Percentiles rank a stretch among this genome's conserved stretches.
Evolutionary conservation across 1,140 invertebrate genomes (phyloP).

Genomic region (Stenopsyche tienmushanensis): DNA sequence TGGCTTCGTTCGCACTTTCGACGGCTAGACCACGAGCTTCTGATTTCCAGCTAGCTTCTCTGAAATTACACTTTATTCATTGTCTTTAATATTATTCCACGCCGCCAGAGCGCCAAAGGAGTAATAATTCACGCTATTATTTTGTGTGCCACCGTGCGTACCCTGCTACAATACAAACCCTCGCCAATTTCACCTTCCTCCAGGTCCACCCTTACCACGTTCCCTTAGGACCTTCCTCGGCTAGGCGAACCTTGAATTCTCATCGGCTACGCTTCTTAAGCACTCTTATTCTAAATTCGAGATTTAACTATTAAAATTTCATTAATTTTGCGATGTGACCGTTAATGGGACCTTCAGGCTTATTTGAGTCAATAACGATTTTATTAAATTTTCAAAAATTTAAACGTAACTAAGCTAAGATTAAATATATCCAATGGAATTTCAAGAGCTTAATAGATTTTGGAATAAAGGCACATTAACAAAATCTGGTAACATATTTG

Average conservation of each 20-base stretch:
- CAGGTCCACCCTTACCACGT: not conserved
- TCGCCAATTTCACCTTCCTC: conserved; percentile 19
- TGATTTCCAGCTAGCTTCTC: not conserved
- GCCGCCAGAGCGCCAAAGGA: conserved; percentile 2
- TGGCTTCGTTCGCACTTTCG: too few species aligned
- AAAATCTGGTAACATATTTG: too few species aligned
- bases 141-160: conserved; percentile 16
- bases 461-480: too few species aligned
- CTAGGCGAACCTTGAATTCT: not conserved
- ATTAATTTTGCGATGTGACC: too few species aligned
- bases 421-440: too few species aligned
- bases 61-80: conserved; percentile 39
- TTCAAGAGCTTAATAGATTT: too few species aligned
- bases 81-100: conserved; percentile 34
- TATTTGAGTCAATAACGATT: too few species aligned
- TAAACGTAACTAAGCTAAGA: too few species aligned
- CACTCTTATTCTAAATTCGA: too few species aligned
- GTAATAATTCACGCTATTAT: conserved; percentile 38
- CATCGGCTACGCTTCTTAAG: not conserved
- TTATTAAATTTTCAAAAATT: too few species aligned
- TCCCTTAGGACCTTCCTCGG: not conserved
- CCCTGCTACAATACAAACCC: not conserved
- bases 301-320: conserved; percentile 13
- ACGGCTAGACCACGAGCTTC: not conserved
- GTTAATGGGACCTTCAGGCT: too few species aligned